Evolutionary conservation across 2,888 invertebrate genomes (phyloP).

Genomic region (Drosophila demipolita): DNA sequence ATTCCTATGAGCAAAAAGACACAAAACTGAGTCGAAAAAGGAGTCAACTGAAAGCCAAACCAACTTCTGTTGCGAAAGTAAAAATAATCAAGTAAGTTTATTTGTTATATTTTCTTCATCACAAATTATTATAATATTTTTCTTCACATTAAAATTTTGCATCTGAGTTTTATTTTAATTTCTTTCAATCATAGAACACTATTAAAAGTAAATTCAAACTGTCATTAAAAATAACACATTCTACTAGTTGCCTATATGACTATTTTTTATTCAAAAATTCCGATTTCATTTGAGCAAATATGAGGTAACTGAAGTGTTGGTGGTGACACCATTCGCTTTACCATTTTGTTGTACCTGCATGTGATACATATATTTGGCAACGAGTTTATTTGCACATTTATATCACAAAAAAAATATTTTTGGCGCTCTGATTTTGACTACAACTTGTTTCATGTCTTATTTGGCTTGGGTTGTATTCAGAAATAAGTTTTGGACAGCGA

Average conservation of each 20-base stretch:
- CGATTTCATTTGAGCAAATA: background rate
- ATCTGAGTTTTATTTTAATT: background rate
- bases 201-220: background rate
- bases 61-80: conserved; percentile 1
- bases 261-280: background rate
- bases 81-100: conserved; percentile 1
- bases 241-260: too few species aligned
- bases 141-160: background rate
- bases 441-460: background rate
- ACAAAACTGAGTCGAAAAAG: conserved; percentile 15
- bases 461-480: background rate
- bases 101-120: conserved; percentile 5
- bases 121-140: background rate
- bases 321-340: background rate
- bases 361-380: background rate
- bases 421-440: too few species aligned
- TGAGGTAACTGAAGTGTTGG: background rate
- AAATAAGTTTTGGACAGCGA: background rate
- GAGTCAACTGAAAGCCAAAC: background rate
- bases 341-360: background rate
- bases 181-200: background rate
- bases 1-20: conserved; percentile 7
- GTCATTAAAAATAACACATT: background rate
- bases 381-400: background rate
- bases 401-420: background rate